Conservation (phyloP, 2,797 vertebrate genomes). For the Glyptemys insculpta region DNA sequence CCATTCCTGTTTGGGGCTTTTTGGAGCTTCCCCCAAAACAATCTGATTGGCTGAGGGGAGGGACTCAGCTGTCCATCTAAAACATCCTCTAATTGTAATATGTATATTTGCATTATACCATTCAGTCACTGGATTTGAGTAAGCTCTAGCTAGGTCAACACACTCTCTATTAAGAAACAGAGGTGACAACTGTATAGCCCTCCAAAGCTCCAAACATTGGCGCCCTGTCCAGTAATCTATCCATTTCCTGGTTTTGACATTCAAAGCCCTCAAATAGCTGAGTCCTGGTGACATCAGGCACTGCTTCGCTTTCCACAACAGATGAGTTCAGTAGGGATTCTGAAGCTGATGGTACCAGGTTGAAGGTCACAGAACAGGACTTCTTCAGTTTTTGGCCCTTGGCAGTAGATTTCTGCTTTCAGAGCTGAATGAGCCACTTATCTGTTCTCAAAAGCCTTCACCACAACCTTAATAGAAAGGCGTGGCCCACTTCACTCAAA, state of each 20-base stretch:
- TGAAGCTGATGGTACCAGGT: neutral
- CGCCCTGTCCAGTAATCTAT: neutral
- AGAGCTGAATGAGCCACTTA: neutral
- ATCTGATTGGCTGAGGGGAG: neutral
- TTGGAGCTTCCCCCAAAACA: neutral
- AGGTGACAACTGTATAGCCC: neutral
- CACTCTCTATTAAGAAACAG: neutral
- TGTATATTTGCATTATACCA: neutral
- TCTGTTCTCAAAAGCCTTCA: neutral
- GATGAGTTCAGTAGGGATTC: neutral
- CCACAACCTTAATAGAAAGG: neutral
- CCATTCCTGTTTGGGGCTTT: neutral
- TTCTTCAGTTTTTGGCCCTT: neutral
- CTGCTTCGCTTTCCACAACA: neutral
- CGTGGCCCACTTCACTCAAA: neutral
- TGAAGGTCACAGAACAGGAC: neutral
- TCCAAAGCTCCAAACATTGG: neutral
- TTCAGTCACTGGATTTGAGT: neutral
- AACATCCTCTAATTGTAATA: neutral
- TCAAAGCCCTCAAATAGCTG: neutral
- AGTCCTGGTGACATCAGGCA: neutral
- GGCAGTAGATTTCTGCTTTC: neutral
- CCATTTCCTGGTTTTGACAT: neutral
- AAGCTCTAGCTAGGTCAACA: neutral
- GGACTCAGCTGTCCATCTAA: neutral